Base-by-base conservation (phyloP, 2,888 invertebrate species). In the Ischnus inquisitorius region DNA sequence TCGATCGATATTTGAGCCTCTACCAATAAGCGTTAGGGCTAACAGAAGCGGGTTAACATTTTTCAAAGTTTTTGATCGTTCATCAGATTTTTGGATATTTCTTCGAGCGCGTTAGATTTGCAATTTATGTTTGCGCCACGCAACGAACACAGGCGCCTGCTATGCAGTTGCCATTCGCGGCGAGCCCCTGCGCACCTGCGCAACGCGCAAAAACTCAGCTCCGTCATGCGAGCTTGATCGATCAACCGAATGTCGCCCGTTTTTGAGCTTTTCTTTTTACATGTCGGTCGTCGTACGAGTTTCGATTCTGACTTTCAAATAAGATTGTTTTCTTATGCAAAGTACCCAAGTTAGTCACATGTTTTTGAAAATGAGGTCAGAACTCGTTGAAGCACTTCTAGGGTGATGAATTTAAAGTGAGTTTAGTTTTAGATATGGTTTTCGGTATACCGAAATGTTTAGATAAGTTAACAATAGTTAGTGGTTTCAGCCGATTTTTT, bases 221-320 rank as follows among this genome's bases (percentile, higher is more conserved):
- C 34, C 28, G 64, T 51, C 57, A 48, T 51, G 19, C 43, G 43
- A 68, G 76, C 51, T 77, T 80, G 46, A 83, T 83, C 83, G 83
- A 83, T 80, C 51, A 72, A 60, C 62, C 10, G n/a, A 34, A 62
- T 46, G 28, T n/a, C 3, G 34, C 39, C 8, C 0, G 10, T 51
- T 62, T 57, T 60, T 14, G 12, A 43, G 16, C 16, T 43, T 67
- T 22, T 2, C 10, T 60, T 28, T 8, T 2, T 5, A 46, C 10
- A n/a, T 34, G 28, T 19, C 25, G 28, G 4, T 5, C 16, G 2
- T 8, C 25, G 3, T 3, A 62, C 6, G 14, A 34, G n/a, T n/a
- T 57, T n/a, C n/a, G 22, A 3, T 12, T 14, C 39, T 57, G 43
- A 57, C 57, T 51, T 19, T 19, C 1, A 10, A 19, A 2, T 19